Evolutionary conservation across 1,140 invertebrate species (phyloP).

Genomic region (Apocrypta bakeri): DNA sequence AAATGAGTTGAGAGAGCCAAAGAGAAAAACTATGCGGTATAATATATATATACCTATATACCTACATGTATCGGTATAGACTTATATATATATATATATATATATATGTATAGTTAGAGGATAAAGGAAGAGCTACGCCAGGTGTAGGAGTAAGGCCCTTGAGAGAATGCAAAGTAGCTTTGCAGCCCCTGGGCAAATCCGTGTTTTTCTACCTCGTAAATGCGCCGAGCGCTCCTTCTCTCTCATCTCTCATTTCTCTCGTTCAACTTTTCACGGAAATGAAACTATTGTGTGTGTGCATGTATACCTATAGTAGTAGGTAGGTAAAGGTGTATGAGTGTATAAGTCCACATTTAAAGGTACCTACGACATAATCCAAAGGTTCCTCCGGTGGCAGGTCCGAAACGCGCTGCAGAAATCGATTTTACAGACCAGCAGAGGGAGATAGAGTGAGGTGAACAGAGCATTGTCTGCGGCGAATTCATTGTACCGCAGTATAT

Average conservation of each 20-base stretch:
- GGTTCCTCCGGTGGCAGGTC: background rate
- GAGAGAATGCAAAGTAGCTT: slow-evolving; percentile 40
- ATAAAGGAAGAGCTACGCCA: slow-evolving; percentile 26
- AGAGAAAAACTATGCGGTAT: background rate
- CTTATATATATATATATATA: background rate
- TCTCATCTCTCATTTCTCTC: background rate
- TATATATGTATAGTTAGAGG: no score
- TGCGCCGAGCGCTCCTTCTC: background rate
- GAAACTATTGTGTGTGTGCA: background rate
- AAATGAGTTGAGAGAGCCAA: slow-evolving; percentile 2
- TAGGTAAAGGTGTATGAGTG: no score
- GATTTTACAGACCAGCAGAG: slow-evolving; percentile 13
- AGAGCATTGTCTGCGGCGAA: background rate
- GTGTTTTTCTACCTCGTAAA: slow-evolving; percentile 13
- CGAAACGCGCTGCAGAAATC: background rate
- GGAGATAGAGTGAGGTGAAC: no score
- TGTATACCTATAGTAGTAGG: background rate
- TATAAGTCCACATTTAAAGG: background rate
- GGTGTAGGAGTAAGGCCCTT: slow-evolving; percentile 27
- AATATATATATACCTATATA: no score
- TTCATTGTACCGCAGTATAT: background rate
- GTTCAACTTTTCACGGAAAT: slow-evolving; percentile 32
- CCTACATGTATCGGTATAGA: background rate
- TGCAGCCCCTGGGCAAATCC: background rate
- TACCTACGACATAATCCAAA: background rate